Conservation (phyloP, 2,797 vertebrate genomes). For the Ptychadena robeensis region DNA sequence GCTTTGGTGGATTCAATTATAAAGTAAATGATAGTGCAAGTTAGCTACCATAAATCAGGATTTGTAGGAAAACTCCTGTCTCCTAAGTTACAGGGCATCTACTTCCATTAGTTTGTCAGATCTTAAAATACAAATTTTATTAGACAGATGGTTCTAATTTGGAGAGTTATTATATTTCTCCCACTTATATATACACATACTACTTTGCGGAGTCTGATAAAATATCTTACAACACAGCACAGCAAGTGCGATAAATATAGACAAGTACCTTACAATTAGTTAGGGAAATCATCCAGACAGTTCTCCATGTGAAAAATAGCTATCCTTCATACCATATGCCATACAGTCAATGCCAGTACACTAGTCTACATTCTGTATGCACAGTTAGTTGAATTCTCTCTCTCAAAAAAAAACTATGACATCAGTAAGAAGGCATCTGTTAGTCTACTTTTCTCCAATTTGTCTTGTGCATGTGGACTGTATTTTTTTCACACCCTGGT, state of each 20-base stretch:
- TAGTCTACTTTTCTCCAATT: neutral
- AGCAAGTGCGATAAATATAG: neutral
- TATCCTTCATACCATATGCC: neutral
- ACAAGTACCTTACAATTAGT: neutral
- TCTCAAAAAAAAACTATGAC: too few species aligned
- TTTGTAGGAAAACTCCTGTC: too few species aligned
- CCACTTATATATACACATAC: neutral
- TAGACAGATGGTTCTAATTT: too few species aligned
- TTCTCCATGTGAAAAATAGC: neutral
- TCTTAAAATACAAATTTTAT: too few species aligned
- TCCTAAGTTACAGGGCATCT: too few species aligned
- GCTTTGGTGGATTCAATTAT: too few species aligned
- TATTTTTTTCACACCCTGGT: neutral
- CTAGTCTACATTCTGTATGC: neutral
- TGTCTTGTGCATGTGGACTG: neutral
- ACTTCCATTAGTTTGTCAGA: too few species aligned
- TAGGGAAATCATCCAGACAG: neutral
- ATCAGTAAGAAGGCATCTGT: too few species aligned
- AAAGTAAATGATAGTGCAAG: too few species aligned
- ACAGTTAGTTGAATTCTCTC: neutral
- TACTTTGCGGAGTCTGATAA: neutral
- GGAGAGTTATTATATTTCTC: too few species aligned
- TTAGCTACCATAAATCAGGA: too few species aligned
- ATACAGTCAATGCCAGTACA: neutral
- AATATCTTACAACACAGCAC: neutral